Conservation (phyloP, 2,113 vertebrate species). For the Xyrauchen texanus region DNA sequence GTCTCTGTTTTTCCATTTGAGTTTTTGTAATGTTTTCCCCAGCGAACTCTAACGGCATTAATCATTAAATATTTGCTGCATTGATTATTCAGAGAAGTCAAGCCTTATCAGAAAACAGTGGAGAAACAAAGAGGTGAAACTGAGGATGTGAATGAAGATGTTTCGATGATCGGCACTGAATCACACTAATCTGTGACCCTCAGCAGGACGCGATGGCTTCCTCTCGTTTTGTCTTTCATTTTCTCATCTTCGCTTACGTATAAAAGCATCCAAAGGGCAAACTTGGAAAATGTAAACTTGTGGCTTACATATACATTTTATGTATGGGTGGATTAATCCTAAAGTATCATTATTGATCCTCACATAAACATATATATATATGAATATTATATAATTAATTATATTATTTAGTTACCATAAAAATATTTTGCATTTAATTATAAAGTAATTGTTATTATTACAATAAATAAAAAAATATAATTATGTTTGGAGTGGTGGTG, state of each 20-base stretch:
- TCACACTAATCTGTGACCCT: background rate
- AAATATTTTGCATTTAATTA: no score
- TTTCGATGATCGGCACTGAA: background rate
- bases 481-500: no score
- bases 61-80: slow-evolving; percentile 53
- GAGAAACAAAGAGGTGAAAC: background rate
- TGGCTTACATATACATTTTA: no score
- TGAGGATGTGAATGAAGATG: background rate
- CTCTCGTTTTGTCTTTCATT: background rate
- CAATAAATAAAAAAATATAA: no score
- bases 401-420: no score
- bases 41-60: slow-evolving; percentile 30
- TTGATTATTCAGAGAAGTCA: slow-evolving; percentile 49
- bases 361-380: no score
- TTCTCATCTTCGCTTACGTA: background rate
- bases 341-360: no score
- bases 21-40: slow-evolving; percentile 43
- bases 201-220: background rate
- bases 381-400: no score
- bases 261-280: slow-evolving; percentile 14
- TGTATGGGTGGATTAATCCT: no score
- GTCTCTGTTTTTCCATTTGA: slow-evolving; percentile 12
- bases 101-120: slow-evolving; percentile 25
- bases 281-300: no score
- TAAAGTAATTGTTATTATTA: no score